Conservation (phyloP, 2,888 invertebrate species). For the Ophion ventricosus region DNA sequence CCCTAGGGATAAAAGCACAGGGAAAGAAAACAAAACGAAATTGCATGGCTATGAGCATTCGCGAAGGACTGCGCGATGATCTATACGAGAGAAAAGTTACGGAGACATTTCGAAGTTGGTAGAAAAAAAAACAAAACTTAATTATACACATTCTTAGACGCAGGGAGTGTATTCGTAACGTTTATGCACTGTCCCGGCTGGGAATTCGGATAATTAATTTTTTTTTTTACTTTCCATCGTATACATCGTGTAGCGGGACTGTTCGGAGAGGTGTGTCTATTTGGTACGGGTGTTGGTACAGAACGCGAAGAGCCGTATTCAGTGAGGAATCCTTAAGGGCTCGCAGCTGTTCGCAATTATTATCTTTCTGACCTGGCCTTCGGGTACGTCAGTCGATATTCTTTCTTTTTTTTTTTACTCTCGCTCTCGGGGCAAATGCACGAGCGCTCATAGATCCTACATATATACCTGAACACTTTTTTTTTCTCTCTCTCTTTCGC, state of each 20-base stretch:
- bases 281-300: conserved; percentile 58
- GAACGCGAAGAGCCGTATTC: conserved; percentile 42
- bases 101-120: background rate
- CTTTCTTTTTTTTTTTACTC: conserved; percentile 24
- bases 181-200: conserved; percentile 24
- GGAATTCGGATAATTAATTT: conserved; percentile 51
- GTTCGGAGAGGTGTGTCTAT: conserved; percentile 56
- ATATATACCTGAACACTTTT: conserved; percentile 63
- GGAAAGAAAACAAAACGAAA: conserved; percentile 33
- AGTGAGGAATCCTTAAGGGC: conserved; percentile 66
- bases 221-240: conserved; percentile 25
- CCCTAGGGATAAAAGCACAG: conserved; percentile 41
- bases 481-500: conserved; percentile 13
- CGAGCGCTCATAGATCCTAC: conserved; percentile 21
- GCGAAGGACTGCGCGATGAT: conserved; percentile 37
- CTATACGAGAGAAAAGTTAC: conserved; percentile 10
- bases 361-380: conserved; percentile 75
- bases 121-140: conserved; percentile 69
- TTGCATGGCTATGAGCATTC: conserved; percentile 61
- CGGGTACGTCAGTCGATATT: conserved; percentile 51
- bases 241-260: conserved; percentile 10
- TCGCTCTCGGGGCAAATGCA: conserved; percentile 48
- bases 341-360: conserved; percentile 80
- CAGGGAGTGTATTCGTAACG: conserved; percentile 42
- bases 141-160: conserved; percentile 72